Base-by-base conservation (phyloP, 2,888 invertebrate genomes). In the Hedychridium roseum region DNA sequence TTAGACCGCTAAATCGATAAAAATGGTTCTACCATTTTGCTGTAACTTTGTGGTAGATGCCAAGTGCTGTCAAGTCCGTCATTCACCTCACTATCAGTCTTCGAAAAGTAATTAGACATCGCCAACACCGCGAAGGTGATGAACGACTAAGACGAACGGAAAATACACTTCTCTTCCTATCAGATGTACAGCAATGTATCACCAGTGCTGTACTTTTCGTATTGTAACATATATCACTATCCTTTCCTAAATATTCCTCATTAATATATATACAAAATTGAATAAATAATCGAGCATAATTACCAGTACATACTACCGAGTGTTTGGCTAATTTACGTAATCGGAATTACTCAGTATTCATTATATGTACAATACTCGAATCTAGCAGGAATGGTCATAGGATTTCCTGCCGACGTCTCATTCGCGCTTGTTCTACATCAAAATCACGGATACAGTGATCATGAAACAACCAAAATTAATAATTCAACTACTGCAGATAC, bases 181-280 rank as follows among this genome's bases (percentile, higher is more conserved):
- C 41, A 40, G 61, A 56, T 58, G 54, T 48, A 64, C 50, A 50
- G 36, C 43, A 44, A 53, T 21, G 43, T 49, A 50, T 54, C 37
- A 42, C 18, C 43, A 34, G 46, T 45, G 43, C 41, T 43, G n/a
- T 46, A 56, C 50, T 48, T 50, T 43, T 23, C 37, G 40, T 28
- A 21, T 43, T 45, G 45, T 50, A 57, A 61, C 48, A 50, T 36
- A 28, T 50, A 64, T 60, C 51, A 43, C 65, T 71, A 66, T 64
- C 59, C 54, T 57, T 66, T 56, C 50, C 55, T 68, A 60, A 53
- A 62, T 60, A n/a, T n/a, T n/a, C n/a, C n/a, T n/a, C n/a, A n/a
- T n/a, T n/a, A 55, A 54, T 59, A 56, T 68, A 74, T 76, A 74
- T 74, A 75, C 74, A 76, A 67, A 70, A 55, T 72, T 68, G 70